Conservation (phyloP, 2,888 invertebrate genomes). For the Lissocephala sabroskyi region DNA sequence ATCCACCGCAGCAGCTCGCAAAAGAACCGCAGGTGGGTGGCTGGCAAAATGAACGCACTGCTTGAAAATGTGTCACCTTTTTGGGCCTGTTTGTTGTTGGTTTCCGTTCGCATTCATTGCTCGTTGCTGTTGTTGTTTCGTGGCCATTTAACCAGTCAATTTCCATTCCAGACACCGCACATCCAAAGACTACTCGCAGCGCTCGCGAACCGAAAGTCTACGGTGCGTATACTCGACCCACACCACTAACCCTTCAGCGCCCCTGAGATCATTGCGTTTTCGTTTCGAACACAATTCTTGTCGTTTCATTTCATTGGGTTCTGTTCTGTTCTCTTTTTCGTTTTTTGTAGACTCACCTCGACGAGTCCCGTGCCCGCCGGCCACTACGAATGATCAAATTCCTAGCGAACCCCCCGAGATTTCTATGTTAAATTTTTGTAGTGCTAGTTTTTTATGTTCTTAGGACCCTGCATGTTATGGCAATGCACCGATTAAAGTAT, state of each 20-base stretch:
- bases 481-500: slow-evolving; percentile 34
- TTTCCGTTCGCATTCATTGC: not conserved
- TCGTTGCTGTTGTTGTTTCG: slow-evolving; percentile 23
- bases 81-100: not conserved
- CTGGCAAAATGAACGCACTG: too few relatives aligned
- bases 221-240: slow-evolving; percentile 75
- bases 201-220: slow-evolving; percentile 86
- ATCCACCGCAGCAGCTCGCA: slow-evolving; percentile 61
- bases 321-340: slow-evolving; percentile 26
- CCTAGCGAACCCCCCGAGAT: slow-evolving; percentile 30
- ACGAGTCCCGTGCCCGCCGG: slow-evolving; percentile 66
- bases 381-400: slow-evolving; percentile 58
- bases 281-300: slow-evolving; percentile 11
- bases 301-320: slow-evolving; percentile 23
- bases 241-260: not conserved
- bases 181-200: slow-evolving; percentile 87
- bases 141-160: slow-evolving; percentile 47
- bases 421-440: slow-evolving; percentile 13
- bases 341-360: slow-evolving; percentile 67
- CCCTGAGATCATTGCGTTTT: slow-evolving; percentile 3
- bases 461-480: too few relatives aligned
- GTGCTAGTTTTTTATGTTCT: slow-evolving; percentile 1
- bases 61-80: too few relatives aligned
- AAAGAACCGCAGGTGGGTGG: slow-evolving; percentile 65
- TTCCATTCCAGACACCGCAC: slow-evolving; percentile 77